Conservation (phyloP, 2,888 invertebrate genomes). For the Scaptomyza flava region DNA sequence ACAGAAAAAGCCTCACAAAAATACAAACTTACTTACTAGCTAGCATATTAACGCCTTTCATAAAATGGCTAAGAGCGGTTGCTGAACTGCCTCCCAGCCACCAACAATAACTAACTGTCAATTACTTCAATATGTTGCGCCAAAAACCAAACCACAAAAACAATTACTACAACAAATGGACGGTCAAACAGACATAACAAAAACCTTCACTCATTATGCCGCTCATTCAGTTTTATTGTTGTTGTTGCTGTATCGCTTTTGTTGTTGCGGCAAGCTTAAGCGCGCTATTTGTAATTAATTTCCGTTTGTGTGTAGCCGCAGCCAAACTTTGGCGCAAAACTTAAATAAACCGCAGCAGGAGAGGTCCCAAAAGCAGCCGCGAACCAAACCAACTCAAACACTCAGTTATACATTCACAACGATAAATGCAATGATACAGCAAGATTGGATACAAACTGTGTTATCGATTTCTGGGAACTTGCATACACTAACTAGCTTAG, state of each 20-base stretch:
- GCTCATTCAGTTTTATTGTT: constrained; percentile 59
- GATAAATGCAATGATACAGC: constrained; percentile 34
- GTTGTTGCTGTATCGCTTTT: constrained; percentile 19
- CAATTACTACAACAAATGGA: constrained; percentile 13
- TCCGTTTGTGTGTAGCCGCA: constrained; percentile 52
- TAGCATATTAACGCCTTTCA: constrained; percentile 64
- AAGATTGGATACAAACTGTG: constrained; percentile 14
- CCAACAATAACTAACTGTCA: constrained; percentile 23
- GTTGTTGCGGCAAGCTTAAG: too few relatives aligned
- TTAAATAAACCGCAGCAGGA: constrained; percentile 67
- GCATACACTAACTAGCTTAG: constrained; percentile 13
- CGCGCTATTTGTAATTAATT: too few relatives aligned
- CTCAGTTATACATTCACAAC: not conserved
- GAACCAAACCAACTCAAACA: constrained; percentile 11
- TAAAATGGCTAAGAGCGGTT: constrained; percentile 51
- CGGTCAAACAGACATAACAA: constrained; percentile 8
- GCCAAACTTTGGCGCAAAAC: constrained; percentile 62
- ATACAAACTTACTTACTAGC: constrained; percentile 40
- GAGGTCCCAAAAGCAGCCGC: constrained; percentile 24
- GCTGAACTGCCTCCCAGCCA: constrained; percentile 21
- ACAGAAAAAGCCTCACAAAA: constrained; percentile 23
- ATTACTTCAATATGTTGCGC: constrained; percentile 32
- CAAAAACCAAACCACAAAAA: constrained; percentile 21
- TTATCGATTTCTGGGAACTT: not conserved
- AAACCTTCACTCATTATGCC: constrained; percentile 65